Evolutionary conservation across 2,113 vertebrate genomes (phyloP).

Genomic region (Alectura lathami): DNA sequence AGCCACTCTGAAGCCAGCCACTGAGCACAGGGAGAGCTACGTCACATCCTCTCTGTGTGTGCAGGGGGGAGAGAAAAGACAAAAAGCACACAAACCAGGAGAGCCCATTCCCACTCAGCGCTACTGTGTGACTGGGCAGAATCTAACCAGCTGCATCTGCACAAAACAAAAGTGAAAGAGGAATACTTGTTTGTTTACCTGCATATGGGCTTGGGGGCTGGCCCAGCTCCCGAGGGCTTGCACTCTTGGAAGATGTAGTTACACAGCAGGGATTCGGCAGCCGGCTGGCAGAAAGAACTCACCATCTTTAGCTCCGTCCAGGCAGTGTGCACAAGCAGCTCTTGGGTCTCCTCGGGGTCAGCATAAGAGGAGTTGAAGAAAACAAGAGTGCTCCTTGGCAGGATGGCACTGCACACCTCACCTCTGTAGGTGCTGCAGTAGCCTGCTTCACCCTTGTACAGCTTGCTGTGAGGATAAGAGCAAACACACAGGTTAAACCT

Average conservation of each 20-base stretch:
- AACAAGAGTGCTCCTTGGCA: constrained; percentile 83
- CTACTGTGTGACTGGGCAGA: neutral
- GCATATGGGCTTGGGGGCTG: constrained; percentile 90
- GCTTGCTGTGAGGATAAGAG: constrained; percentile 72
- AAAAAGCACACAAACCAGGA: neutral
- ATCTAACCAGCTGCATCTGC: neutral
- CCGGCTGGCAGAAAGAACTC: constrained; percentile 83
- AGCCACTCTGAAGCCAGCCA: neutral
- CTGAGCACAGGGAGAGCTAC: neutral
- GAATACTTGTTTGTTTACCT: constrained; percentile 79
- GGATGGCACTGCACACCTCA: constrained; percentile 81
- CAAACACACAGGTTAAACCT: neutral
- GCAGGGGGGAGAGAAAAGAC: neutral
- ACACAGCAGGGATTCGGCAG: constrained; percentile 87
- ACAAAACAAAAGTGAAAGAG: neutral
- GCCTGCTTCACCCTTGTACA: constrained; percentile 86
- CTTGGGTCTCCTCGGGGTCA: constrained; percentile 90
- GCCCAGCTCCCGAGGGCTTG: constrained; percentile 84
- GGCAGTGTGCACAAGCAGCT: constrained; percentile 85
- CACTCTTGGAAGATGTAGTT: constrained; percentile 91
- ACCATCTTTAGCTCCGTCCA: constrained; percentile 85
- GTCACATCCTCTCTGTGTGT: neutral
- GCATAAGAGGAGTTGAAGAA: constrained; percentile 92
- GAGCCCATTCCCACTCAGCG: neutral
- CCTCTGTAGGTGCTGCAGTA: constrained; percentile 93